Evolutionary conservation across 2,888 invertebrate genomes (phyloP), one percentile per base, ranked within the genome.

Genomic region (Folsomia manolachei): DNA sequence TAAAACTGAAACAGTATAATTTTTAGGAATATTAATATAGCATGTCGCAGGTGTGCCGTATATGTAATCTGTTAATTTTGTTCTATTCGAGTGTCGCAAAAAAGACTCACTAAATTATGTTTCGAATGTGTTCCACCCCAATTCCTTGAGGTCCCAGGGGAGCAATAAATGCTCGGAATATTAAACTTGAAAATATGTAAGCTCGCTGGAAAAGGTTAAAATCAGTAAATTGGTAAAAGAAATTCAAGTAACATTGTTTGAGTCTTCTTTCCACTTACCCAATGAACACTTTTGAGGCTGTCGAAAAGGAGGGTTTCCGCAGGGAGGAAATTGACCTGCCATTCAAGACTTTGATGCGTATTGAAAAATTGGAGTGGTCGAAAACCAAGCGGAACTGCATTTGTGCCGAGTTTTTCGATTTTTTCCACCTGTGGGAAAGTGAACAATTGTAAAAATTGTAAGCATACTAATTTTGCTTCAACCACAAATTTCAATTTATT

Each of bases 301-400:
- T 89, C 89, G 82, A 93, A 90, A 76, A 94, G 84, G 82, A 89
- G 91, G 25, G 89, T 87, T 83, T 93, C 92, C 0, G 91, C 92
- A 70, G 89, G 88, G 0, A 92, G 91, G 82, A 92, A 93, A 56
- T 88, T 87, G 1, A 93, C 86, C 83, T 89, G 90, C 93, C 93
- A 94, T 83, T 93, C 91, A 23, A 92, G 84, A 72, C 88, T 87
- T 65, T 88, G 87, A 39, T 88, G 86, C 0, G 87, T 85, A 82
- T 90, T 90, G 21, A 84, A 83, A 1, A 88, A 87, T 69, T 87
- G 85, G 81, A 89, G 90, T 2, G 88, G 87, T 63, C 88, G 85
- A 82, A 88, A 90, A 7, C 91, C 91, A 75, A 89, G 85, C 0
- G 93, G 93, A 14, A 91, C 86, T 26, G 91, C 84, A 75, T 90